Percentiles rank a stretch among this genome's conserved stretches.
These are phyloP conservation scores for Tenodera sinensis DNA, from an alignment of 2,888 invertebrate species.

Conservation along the genomic window DNA sequence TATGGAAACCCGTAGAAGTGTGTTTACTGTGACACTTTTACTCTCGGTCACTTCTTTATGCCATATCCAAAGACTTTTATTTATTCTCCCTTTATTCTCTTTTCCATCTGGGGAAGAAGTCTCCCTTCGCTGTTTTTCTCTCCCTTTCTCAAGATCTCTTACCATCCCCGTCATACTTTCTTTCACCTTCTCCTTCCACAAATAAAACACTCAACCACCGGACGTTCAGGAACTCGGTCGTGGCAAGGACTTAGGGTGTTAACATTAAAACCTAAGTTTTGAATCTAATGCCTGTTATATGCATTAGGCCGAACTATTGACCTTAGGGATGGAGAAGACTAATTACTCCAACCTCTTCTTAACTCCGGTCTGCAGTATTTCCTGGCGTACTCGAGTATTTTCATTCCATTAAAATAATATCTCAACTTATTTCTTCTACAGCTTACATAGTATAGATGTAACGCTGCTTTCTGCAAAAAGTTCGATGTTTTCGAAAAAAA, in stretches of 20 bases:
- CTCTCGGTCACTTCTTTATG: slow-evolving; percentile 10
- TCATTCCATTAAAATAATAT: no score
- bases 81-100: not conserved
- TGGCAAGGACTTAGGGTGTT: not conserved
- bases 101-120: not conserved
- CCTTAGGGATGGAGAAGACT: no score
- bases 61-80: slow-evolving; percentile 8
- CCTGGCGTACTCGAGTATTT: no score
- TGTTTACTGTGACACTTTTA: slow-evolving; percentile 16
- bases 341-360: no score
- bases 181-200: not conserved
- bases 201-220: not conserved
- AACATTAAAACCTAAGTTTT: no score
- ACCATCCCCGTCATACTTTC: not conserved
- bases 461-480: no score
- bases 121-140: not conserved
- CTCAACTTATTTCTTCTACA: no score
- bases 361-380: no score
- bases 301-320: no score
- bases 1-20: not conserved
- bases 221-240: not conserved
- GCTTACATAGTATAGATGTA: no score
- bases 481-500: no score
- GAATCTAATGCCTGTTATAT: no score
- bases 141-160: not conserved